Base-by-base conservation (phyloP, 2,113 vertebrate species). In the Corythornis vintsioides region DNA sequence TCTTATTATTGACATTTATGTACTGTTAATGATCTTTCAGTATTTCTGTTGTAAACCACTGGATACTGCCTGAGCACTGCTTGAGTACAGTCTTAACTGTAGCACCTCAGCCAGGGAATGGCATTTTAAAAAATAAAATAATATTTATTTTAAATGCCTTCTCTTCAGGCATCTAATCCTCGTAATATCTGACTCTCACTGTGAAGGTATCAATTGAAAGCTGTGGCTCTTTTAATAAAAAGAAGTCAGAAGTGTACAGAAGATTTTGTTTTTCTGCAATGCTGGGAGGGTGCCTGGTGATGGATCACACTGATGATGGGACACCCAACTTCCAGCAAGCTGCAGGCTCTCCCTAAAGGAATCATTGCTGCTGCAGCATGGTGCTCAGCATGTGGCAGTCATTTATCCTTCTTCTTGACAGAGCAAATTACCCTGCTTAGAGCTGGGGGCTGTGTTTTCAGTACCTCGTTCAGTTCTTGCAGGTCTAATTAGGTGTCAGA, bases 361-460 rank as follows among this genome's bases (percentile, higher is more conserved):
- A 61, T 33, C 63, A 33, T 33, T 69, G 18, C 69, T 81, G 72
- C 79, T 43, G 56, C 72, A 70, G 60, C 60, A 21, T 4, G 2
- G 52, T 48, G 88, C 88, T 91, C 86, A 90, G 86, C 53, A 0
- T 81, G 96, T 77, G 40, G 52, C 79, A 80, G 31, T 86, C 75
- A 64, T 95, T 88, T 66, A 85, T 95, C 64, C 85, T 86, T 33
- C 79, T 75, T 89, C 76, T 72, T 93, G 79, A 81, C 83, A 74
- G 87, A 88, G 86, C 25, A 77, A 66, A 90, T 90, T 77, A 56
- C 61, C 71, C 85, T 63, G 0, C 55, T 56, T 4, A 0, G 83
- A 60, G 76, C 69, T 83, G 38, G 12, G n/a, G 47, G 79, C 76
- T 88, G 50, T 64, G 24, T 92, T 94, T 89, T 70, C 71, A 50